Base-by-base conservation (phyloP, 1,140 invertebrate genomes). In the Periplaneta americana region DNA sequence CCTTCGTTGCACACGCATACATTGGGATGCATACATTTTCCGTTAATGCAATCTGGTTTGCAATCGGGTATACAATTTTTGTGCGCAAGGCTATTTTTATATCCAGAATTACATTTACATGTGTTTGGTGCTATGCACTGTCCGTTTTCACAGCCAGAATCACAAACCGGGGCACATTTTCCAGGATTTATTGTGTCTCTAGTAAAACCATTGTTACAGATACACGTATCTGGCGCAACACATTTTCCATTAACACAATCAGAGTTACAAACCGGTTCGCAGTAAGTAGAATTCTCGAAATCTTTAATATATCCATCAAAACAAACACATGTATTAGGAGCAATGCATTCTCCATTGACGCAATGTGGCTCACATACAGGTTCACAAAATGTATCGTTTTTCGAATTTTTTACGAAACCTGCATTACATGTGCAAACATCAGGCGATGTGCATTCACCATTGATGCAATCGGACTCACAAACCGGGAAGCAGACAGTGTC, bases 391-490 rank as follows among this genome's bases (percentile, higher is more conserved):
- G 34, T 13, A 28, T 17, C 37, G 31, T 75, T 48, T 35, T 28
- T 4, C 10, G 5, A 0, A 33, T 66, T 22, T 34, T 88, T 86
- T n/a, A 5, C 36, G 80, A 86, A 89, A 1, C 88, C 88, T 8
- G 86, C 82, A 80, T 87, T 87, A 78, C 88, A 89, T 4, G 84
- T 83, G 82, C 89, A 89, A 32, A 86, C 83, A 33, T 89, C 85
- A 1, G 88, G 88, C 0, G 86, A 82, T 79, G 87, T 88, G 74
- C 89, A 89, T n/a, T 88, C 88, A 1, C 87, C 87, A 78, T 89
- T 85, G 33, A 80, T 81, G 75, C 89, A 90, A 0, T 81, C 84
- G 15, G 39, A 35, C 0, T 83, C 78, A 76, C 88, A 89, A 9
- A 84, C 80, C 0, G 89, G 88, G 83, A 86, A 87, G 80, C 88